Evolutionary conservation across 2,797 vertebrate species (phyloP).

Genomic region (Novumbra hubbsi): DNA sequence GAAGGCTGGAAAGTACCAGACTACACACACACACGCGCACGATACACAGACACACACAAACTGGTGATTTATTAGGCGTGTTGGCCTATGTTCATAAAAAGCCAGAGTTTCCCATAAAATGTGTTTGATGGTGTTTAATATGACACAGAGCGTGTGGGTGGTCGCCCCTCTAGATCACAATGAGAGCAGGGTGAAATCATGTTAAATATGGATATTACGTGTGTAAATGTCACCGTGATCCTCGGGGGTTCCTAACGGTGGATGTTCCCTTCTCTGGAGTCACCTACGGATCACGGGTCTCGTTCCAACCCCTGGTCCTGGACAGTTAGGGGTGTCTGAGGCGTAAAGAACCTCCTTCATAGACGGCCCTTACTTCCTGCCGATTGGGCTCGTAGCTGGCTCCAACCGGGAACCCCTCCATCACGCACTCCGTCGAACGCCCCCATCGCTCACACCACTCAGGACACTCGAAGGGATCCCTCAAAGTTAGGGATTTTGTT

Average conservation of each 20-base stretch:
- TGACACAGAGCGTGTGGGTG: slow-evolving; percentile 57
- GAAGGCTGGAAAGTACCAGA: not conserved
- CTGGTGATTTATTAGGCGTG: slow-evolving; percentile 69
- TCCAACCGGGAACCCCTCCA: too few relatives aligned
- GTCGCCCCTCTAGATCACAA: slow-evolving; percentile 25
- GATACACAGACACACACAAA: slow-evolving; percentile 36
- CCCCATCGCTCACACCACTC: too few relatives aligned
- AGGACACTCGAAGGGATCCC: too few relatives aligned
- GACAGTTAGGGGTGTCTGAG: not conserved
- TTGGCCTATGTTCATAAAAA: slow-evolving; percentile 73
- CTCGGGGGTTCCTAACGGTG: not conserved
- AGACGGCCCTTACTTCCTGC: too few relatives aligned
- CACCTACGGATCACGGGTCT: not conserved
- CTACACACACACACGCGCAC: slow-evolving; percentile 29
- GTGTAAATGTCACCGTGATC: slow-evolving; percentile 69
- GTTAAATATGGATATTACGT: slow-evolving; percentile 75
- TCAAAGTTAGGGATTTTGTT: too few relatives aligned
- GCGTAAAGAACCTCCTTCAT: not conserved
- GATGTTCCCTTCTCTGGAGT: not conserved
- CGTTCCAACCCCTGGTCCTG: not conserved
- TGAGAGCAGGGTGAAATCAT: slow-evolving; percentile 50
- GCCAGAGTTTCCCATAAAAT: slow-evolving; percentile 76
- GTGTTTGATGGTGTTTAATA: slow-evolving; percentile 73
- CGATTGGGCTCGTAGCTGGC: too few relatives aligned
- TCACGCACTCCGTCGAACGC: too few relatives aligned